Evolutionary conservation across 2,888 invertebrate species (phyloP), one percentile per base, ranked within the genome.

Genomic region (Entomobrya multifasciata): DNA sequence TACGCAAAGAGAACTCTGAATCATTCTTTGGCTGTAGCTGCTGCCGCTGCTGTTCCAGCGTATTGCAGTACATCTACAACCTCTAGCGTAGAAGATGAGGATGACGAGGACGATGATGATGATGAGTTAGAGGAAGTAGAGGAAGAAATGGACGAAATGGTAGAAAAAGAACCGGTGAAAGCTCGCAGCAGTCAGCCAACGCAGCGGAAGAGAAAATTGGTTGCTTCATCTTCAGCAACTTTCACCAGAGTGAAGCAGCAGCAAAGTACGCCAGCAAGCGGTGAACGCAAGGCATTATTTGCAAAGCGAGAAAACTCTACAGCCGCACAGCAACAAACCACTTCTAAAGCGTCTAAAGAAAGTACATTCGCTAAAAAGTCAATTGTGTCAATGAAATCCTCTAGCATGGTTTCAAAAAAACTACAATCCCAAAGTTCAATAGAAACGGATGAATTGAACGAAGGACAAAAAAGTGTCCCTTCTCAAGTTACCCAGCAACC

Each of bases 1-100:
- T 44, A 27, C 65, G 5, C 47, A 47, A 79, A 65, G 30, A 62
- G 79, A 20, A 86, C 80, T 41, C 74, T 86, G 4, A 86, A 86
- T 17, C 86, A 74, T 27, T 80, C 80, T 5, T 67, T 52, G 13
- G 86, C 86, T 44, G 86, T 86, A 1, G 86, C 86, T 20, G 86
- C 86, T 15, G 86, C 86, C 13, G 86, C 80, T 41, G 86, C 86
- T 30, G 79, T 86, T 8, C 86, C 86, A 52, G 86, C 70, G 6
- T 86, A 79, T 47, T 86, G 84, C 30, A n/a, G n/a, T n/a, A 62
- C 84, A 10, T 22, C 41, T 36, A 6, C 25, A 65, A 22, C 27
- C 8, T 62, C 22, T 20, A 49, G 47, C 41, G 57, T 47, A n/a
- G 47, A 27, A 36, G 36, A 36, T 36, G 36, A 36, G 36, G 36